Evolutionary conservation across 2,888 invertebrate genomes (phyloP).

Genomic region (Aspidiotus rigidus): DNA sequence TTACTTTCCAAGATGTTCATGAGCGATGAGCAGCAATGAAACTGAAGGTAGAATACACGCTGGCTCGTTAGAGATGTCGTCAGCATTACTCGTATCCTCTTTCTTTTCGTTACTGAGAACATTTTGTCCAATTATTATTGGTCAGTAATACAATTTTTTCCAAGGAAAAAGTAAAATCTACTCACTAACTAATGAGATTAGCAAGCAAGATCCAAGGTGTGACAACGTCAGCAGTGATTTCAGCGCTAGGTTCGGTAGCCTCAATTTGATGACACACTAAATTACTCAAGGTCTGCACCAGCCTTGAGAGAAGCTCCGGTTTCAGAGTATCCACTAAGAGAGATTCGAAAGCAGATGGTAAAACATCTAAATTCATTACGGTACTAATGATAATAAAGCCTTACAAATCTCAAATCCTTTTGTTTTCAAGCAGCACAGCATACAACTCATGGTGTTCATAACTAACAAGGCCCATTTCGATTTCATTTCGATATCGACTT

Average conservation of each 20-base stretch:
- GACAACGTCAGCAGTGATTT: slow-evolving; percentile 60
- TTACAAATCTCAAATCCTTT: slow-evolving; percentile 49
- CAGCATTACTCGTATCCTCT: slow-evolving; percentile 7
- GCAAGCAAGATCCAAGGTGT: slow-evolving; percentile 77
- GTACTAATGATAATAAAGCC: slow-evolving; percentile 35
- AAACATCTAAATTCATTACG: neutral
- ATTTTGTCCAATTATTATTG: slow-evolving; percentile 15
- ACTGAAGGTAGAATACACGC: slow-evolving; percentile 54
- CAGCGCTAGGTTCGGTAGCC: slow-evolving; percentile 52
- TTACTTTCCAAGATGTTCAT: slow-evolving; percentile 64
- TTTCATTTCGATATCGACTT: slow-evolving; percentile 41
- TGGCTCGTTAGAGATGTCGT: slow-evolving; percentile 27
- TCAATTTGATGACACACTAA: slow-evolving; percentile 72
- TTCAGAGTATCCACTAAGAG: slow-evolving; percentile 21
- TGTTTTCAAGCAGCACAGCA: slow-evolving; percentile 49
- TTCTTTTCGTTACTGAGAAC: slow-evolving; percentile 52
- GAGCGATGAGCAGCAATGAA: slow-evolving; percentile 68
- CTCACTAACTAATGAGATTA: slow-evolving; percentile 54
- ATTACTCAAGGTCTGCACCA: slow-evolving; percentile 64
- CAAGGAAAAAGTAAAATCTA: neutral
- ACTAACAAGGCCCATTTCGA: slow-evolving; percentile 37
- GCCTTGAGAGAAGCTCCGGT: slow-evolving; percentile 45
- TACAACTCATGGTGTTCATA: slow-evolving; percentile 46
- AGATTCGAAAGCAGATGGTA: neutral
- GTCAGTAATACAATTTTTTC: neutral